A percentile compares a stretch with the other conserved stretches of the same genome.
Evolutionary conservation across 1,140 invertebrate genomes (phyloP).

Genomic region (Plodia interpunctella): DNA sequence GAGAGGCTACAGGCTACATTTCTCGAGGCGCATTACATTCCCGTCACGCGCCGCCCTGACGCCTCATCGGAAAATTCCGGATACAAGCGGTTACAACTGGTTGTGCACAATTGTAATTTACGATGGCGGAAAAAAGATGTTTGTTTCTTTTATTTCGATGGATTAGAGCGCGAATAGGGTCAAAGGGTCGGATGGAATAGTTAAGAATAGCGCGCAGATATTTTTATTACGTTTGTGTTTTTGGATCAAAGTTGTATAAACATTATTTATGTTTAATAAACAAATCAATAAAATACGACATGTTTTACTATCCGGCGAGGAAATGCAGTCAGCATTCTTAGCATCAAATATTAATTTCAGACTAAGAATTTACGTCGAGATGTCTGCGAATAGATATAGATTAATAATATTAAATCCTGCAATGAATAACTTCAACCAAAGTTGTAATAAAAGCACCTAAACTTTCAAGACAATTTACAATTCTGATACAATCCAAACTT

Average conservation of each 20-base stretch:
- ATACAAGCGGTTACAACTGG: not conserved
- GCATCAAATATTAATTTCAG: too few relatives aligned
- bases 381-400: too few relatives aligned
- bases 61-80: slow-evolving; percentile 8
- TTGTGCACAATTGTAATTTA: slow-evolving; percentile 18
- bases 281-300: too few relatives aligned
- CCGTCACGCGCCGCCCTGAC: slow-evolving; percentile 6
- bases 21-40: not conserved
- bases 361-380: too few relatives aligned
- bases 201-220: not conserved
- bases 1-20: not conserved
- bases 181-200: not conserved
- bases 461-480: slow-evolving; percentile 9
- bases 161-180: slow-evolving; percentile 7
- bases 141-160: slow-evolving; percentile 9
- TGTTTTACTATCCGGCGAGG: too few relatives aligned
- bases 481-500: slow-evolving; percentile 10
- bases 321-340: too few relatives aligned
- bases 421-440: too few relatives aligned
- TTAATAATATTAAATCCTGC: too few relatives aligned
- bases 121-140: slow-evolving; percentile 15
- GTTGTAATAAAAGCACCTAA: not conserved
- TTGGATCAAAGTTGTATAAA: too few relatives aligned
- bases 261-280: too few relatives aligned
- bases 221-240: not conserved